These are phyloP conservation scores for Sebastes baramenuke DNA, from an alignment of 2,797 vertebrate genomes.

Conservation along the genomic window DNA sequence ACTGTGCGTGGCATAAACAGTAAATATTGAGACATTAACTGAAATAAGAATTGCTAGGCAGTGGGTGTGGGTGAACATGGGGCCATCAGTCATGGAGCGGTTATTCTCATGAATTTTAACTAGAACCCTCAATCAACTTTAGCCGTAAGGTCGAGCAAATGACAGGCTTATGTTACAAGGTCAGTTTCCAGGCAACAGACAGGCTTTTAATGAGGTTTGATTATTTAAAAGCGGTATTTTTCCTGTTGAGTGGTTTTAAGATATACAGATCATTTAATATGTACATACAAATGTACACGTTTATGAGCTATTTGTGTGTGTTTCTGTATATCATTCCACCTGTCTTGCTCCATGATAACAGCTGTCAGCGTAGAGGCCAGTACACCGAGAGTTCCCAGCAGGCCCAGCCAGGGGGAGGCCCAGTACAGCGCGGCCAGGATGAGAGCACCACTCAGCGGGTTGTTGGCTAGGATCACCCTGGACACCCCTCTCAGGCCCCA, in stretches of 20 bases:
- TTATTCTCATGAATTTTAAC: constrained; percentile 34
- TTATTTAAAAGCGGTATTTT: neutral
- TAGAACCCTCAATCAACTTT: constrained; percentile 1
- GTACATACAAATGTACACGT: neutral
- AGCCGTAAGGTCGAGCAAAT: neutral
- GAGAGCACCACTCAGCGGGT: constrained; percentile 79
- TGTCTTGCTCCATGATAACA: constrained; percentile 75
- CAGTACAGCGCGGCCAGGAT: constrained; percentile 76
- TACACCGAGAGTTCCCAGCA: constrained; percentile 77
- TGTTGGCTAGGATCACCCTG: constrained; percentile 81
- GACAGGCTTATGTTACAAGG: neutral
- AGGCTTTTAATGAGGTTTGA: neutral
- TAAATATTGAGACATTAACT: constrained; percentile 3
- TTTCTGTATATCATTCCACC: constrained; percentile 38
- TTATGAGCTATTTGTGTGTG: neutral
- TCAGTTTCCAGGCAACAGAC: neutral
- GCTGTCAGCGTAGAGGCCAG: constrained; percentile 79
- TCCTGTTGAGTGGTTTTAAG: neutral
- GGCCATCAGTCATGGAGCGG: neutral
- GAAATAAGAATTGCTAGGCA: neutral
- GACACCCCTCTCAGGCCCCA: constrained; percentile 78
- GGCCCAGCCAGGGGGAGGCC: constrained; percentile 79
- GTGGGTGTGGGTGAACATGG: neutral
- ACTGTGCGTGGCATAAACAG: neutral
- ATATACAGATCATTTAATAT: neutral